Evolutionary conservation across 2,113 vertebrate species (phyloP).

Genomic region (Tychaedon coryphoeus): DNA sequence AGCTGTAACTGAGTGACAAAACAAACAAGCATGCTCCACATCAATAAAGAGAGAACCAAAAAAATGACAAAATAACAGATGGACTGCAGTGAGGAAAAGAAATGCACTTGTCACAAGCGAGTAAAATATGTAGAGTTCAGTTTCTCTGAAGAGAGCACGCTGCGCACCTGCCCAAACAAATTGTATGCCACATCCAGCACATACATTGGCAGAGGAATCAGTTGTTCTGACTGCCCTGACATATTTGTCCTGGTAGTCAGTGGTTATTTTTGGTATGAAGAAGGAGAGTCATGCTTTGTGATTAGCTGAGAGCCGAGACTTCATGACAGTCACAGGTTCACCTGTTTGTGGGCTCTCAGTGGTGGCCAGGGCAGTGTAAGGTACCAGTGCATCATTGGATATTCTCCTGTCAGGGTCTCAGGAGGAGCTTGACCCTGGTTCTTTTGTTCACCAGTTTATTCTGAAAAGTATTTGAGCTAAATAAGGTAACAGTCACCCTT

Average conservation of each 20-base stretch:
- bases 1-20: neutral
- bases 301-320: neutral
- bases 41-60: neutral
- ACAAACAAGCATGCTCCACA: neutral
- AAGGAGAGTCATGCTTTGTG: neutral
- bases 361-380: neutral
- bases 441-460: neutral
- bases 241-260: neutral
- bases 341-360: neutral
- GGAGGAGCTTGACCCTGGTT: neutral
- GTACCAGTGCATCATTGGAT: neutral
- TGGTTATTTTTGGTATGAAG: neutral
- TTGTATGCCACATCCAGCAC: neutral
- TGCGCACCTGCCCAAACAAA: constrained; percentile 9
- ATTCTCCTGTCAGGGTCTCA: neutral
- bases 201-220: neutral
- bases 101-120: neutral
- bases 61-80: neutral
- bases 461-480: constrained; percentile 4
- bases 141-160: neutral
- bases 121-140: neutral
- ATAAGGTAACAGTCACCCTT: neutral
- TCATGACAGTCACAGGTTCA: neutral
- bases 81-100: neutral
- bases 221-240: neutral